These are phyloP conservation scores for Aspiorhynchus laticeps DNA, from an alignment of 2,113 vertebrate species.

Conservation along the genomic window DNA sequence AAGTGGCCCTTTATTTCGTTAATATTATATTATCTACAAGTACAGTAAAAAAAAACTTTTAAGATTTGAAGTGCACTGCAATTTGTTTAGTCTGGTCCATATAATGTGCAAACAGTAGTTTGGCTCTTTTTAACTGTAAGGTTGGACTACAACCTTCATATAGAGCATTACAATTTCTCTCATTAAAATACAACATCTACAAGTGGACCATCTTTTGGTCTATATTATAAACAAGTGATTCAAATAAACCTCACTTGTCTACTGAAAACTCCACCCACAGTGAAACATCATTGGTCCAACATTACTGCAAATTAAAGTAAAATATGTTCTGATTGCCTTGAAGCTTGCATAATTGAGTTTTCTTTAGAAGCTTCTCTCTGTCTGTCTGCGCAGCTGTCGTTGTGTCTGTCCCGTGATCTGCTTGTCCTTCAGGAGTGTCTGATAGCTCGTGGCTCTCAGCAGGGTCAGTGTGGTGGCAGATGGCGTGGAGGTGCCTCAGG, in stretches of 20 bases:
- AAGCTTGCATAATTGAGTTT: slow-evolving; percentile 41
- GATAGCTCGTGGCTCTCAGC: slow-evolving; percentile 48
- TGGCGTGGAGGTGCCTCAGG: slow-evolving; percentile 45
- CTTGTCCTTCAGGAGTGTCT: slow-evolving; percentile 55
- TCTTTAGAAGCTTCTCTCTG: slow-evolving; percentile 52
- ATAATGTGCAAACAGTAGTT: background rate
- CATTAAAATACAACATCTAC: background rate
- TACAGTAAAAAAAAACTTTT: no score
- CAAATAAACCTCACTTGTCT: background rate
- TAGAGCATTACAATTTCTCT: background rate
- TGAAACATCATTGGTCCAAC: background rate
- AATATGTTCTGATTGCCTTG: background rate
- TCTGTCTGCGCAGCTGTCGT: slow-evolving; percentile 46
- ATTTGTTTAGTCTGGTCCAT: background rate
- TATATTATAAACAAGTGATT: background rate
- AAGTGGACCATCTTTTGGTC: background rate
- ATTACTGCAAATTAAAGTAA: background rate
- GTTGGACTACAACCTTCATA: background rate
- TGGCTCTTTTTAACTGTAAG: background rate
- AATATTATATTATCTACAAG: no score
- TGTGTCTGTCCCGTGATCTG: slow-evolving; percentile 52
- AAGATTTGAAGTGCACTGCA: no score
- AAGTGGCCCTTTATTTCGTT: no score
- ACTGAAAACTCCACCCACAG: background rate
- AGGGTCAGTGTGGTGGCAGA: slow-evolving; percentile 51